Base-by-base conservation (phyloP, 2,797 vertebrate species). In the Champsocephalus gunnari region DNA sequence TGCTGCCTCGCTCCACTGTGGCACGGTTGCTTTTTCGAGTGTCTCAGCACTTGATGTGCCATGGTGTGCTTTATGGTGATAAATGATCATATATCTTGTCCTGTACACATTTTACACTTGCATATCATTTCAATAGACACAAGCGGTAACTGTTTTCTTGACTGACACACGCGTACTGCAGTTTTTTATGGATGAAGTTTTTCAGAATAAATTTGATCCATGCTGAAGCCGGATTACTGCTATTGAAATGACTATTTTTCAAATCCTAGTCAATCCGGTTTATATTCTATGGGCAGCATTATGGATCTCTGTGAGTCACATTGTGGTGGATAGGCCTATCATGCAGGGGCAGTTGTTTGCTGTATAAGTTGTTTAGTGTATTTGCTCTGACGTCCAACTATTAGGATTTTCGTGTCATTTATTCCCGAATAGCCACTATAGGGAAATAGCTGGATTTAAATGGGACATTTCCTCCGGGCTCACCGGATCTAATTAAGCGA, bases 101-200 rank as follows among this genome's bases (percentile, higher is more conserved):
- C 45, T 19, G 34, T 34, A 4, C 41, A 56, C 45, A 9, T 43
- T 47, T 66, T 19, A 48, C 64, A 44, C 58, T 77, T 32, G 34
- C 24, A 38, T 21, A 16, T 66, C 48, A 12, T 21, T 3, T 1
- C 48, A 3, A 11, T 14, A 41, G 51, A 19, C 12, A 9, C 51
- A 28, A 61, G 16, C 34, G 12, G 21, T 2, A 1, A 24, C 45
- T 24, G 0, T 45, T 24, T 1, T 45, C 0, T 53, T 8, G 49
- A 69, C 61, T 49, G 63, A 64, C 56, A 13, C 32, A 47, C 62
- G 32, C 58, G 44, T 56, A 5, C 79, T 79, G 85, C 68, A 77
- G 87, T 81, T 79, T 71, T 77, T 77, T 59, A 12, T 63, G 75
- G 84, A 58, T 74, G 79, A 91, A 92, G 86, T 91, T 93, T 64